These are phyloP conservation scores for Eulemur albifrons DNA, from an alignment of 2,797 vertebrate genomes.

Conservation along the genomic window DNA sequence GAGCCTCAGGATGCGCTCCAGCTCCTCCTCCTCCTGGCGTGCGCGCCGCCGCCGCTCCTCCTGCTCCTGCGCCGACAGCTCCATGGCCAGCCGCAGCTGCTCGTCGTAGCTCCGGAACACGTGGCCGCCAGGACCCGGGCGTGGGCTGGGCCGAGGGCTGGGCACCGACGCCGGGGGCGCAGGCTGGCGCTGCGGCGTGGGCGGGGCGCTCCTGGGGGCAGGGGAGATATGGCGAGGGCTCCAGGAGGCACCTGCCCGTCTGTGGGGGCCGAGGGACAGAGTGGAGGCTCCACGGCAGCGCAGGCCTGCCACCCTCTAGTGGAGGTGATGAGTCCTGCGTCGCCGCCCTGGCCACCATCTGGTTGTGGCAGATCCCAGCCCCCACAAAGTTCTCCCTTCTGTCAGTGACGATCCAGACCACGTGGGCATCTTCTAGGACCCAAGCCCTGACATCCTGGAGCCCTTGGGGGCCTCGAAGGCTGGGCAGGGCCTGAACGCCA, in stretches of 20 bases:
- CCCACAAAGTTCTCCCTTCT: background rate
- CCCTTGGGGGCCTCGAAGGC: background rate
- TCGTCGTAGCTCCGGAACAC: conserved; percentile 90
- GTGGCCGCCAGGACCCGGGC: conserved; percentile 84
- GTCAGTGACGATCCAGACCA: background rate
- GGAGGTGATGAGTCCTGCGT: background rate
- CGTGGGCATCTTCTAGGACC: background rate
- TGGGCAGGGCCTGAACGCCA: background rate
- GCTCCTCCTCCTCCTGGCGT: conserved; percentile 93
- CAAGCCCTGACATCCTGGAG: background rate
- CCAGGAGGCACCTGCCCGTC: background rate
- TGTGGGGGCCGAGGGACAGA: background rate
- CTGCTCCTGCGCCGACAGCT: conserved; percentile 93
- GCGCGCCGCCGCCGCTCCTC: conserved; percentile 91
- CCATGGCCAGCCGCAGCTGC: conserved; percentile 96
- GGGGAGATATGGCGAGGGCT: conserved; percentile 14
- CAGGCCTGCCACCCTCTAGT: background rate
- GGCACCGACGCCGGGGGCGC: conserved; percentile 75
- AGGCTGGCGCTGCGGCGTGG: conserved; percentile 84
- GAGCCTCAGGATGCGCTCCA: conserved; percentile 95
- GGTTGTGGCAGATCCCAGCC: background rate
- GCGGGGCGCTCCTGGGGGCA: conserved; percentile 91
- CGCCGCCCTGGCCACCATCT: background rate
- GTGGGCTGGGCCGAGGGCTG: conserved; percentile 83
- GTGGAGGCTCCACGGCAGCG: background rate